Evolutionary conservation across 1,140 invertebrate species (phyloP).

Genomic region (Drosophila tsacasi): DNA sequence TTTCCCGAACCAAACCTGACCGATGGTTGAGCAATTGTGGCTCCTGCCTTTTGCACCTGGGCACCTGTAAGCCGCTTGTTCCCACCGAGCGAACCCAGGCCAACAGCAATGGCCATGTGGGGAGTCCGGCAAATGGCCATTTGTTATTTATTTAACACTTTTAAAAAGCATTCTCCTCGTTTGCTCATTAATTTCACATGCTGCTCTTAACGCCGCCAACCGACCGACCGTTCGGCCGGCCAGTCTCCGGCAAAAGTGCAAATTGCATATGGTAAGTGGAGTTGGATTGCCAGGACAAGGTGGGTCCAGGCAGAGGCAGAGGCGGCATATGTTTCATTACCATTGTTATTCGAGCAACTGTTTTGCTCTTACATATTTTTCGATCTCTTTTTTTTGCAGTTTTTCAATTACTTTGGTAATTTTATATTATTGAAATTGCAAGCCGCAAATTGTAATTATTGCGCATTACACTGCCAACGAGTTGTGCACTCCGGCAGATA

Average conservation of each 20-base stretch:
- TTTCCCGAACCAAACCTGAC: background rate
- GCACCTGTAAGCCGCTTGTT: slow-evolving; percentile 70
- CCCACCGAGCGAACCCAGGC: slow-evolving; percentile 35
- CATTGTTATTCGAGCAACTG: slow-evolving; percentile 55
- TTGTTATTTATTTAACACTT: slow-evolving; percentile 84
- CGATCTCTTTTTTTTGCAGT: slow-evolving; percentile 15
- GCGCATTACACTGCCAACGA: slow-evolving; percentile 40
- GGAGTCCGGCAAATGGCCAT: slow-evolving; percentile 56
- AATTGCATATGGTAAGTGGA: slow-evolving; percentile 40
- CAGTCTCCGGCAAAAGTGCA: slow-evolving; percentile 39
- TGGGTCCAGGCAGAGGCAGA: background rate
- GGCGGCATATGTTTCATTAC: slow-evolving; percentile 63
- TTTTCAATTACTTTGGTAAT: slow-evolving; percentile 83
- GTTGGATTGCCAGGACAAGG: slow-evolving; percentile 25
- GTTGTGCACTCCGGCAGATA: slow-evolving; percentile 34
- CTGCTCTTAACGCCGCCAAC: slow-evolving; percentile 69
- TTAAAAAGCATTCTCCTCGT: slow-evolving; percentile 81
- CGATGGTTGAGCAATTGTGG: slow-evolving; percentile 9
- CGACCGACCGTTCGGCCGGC: background rate
- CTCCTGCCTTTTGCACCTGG: slow-evolving; percentile 37
- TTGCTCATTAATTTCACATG: slow-evolving; percentile 84
- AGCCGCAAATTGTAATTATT: slow-evolving; percentile 82
- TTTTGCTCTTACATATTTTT: slow-evolving; percentile 31
- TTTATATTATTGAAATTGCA: slow-evolving; percentile 84
- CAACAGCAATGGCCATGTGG: slow-evolving; percentile 22